These are phyloP conservation scores for Mugil cephalus DNA, from an alignment of 2,113 vertebrate genomes.

Conservation along the genomic window DNA sequence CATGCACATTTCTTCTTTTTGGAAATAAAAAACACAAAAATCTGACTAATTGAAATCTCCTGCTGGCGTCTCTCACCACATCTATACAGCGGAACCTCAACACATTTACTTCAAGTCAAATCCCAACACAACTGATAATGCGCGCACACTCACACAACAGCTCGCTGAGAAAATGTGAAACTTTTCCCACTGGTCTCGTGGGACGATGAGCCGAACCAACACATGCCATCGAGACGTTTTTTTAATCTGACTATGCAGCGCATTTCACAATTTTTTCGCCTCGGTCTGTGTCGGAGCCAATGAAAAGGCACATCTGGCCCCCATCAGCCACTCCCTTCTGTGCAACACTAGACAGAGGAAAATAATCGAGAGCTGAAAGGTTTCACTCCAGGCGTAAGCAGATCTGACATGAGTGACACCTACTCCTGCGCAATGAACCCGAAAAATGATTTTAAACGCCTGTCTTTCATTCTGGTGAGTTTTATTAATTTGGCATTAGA, in stretches of 20 bases:
- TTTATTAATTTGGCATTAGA: not conserved
- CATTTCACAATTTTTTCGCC: constrained; percentile 12
- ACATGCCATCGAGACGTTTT: constrained; percentile 22
- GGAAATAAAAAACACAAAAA: not conserved
- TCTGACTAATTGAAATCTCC: not conserved
- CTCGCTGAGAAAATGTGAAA: constrained; percentile 38
- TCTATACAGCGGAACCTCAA: not conserved
- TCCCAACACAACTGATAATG: too few relatives aligned
- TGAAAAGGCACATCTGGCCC: constrained; percentile 73
- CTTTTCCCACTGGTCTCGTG: not conserved
- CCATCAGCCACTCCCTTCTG: constrained; percentile 53
- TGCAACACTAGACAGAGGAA: constrained; percentile 27
- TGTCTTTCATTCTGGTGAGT: not conserved
- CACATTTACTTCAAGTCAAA: not conserved
- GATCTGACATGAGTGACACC: not conserved
- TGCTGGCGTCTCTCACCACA: not conserved
- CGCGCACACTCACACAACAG: not conserved
- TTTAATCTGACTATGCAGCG: not conserved
- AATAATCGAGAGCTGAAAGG: constrained; percentile 22
- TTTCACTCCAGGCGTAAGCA: not conserved
- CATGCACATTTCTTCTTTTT: not conserved
- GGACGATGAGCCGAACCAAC: constrained; percentile 8
- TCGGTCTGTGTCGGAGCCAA: constrained; percentile 30
- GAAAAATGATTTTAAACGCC: not conserved
- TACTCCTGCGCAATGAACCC: not conserved